phyloP scores from a whole-genome alignment of 2,113 vertebrate species.

The Oenanthe melanoleuca region DNA sequence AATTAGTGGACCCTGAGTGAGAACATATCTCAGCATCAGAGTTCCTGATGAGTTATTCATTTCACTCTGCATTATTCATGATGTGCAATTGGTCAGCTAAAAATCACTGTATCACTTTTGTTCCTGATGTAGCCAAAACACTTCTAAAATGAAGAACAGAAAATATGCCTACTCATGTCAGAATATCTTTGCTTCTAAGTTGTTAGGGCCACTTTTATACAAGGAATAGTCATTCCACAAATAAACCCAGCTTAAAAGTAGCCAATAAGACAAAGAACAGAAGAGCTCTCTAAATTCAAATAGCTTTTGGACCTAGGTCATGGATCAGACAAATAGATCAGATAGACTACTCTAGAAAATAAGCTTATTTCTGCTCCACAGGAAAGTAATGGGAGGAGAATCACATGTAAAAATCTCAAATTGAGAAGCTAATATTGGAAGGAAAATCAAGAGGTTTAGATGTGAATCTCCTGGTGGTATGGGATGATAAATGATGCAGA shows the following conservation, averaged over 20 bases:
- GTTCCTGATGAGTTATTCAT: constrained; percentile 48
- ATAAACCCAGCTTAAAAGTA: background rate
- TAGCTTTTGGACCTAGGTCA: background rate
- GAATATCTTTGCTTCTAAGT: background rate
- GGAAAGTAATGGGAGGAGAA: background rate
- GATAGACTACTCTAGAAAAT: background rate
- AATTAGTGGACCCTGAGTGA: constrained; percentile 45
- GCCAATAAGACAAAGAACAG: background rate
- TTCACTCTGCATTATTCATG: constrained; percentile 53
- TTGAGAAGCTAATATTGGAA: background rate
- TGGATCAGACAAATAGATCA: background rate
- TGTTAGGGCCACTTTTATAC: background rate
- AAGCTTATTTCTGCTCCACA: background rate
- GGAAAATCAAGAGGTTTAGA: background rate
- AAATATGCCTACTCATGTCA: background rate
- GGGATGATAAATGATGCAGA: background rate
- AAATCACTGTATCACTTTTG: background rate
- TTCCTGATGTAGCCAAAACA: constrained; percentile 8
- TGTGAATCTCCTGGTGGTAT: background rate
- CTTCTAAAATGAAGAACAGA: background rate
- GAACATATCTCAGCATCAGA: background rate
- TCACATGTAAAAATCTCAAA: background rate
- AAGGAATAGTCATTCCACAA: background rate
- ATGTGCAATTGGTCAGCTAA: constrained; percentile 53
- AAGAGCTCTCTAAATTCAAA: background rate